Evolutionary conservation across 2,113 vertebrate genomes (phyloP).

Genomic region (Opisthocomus hoazin): DNA sequence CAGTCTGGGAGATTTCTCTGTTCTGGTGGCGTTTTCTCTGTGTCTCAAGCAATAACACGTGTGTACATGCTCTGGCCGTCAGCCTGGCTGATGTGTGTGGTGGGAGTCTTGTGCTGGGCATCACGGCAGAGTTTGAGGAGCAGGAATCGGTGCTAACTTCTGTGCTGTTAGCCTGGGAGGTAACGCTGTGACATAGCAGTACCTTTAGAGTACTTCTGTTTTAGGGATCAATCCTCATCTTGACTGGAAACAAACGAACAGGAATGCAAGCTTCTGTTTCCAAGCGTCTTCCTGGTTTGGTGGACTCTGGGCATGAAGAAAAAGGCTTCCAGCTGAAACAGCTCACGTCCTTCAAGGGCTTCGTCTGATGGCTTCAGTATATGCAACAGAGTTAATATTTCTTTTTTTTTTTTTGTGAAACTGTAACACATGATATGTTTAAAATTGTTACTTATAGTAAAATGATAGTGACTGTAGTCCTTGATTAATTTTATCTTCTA

Average conservation of each 20-base stretch:
- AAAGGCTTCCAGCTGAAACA: not conserved
- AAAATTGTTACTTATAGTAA: not conserved
- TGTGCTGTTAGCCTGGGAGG: not conserved
- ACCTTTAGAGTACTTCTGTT: not conserved
- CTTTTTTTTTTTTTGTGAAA: not conserved
- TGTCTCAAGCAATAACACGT: not conserved
- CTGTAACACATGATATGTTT: not conserved
- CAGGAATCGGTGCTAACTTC: not conserved
- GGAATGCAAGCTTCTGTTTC: not conserved
- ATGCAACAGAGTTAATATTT: not conserved
- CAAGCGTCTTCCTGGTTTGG: fast-evolving
- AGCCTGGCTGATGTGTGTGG: not conserved
- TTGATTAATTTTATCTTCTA: not conserved
- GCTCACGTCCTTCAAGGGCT: not conserved
- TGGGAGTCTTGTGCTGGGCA: not conserved
- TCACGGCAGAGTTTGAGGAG: not conserved
- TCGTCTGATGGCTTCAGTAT: not conserved
- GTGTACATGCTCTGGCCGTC: not conserved
- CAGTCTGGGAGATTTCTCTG: not conserved
- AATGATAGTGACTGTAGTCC: not conserved
- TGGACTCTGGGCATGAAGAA: not conserved
- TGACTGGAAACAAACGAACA: not conserved
- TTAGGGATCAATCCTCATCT: not conserved
- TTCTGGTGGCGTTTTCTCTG: not conserved
- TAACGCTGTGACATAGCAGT: not conserved